Conservation (phyloP, 2,113 vertebrate species). For the Narcine bancroftii region DNA sequence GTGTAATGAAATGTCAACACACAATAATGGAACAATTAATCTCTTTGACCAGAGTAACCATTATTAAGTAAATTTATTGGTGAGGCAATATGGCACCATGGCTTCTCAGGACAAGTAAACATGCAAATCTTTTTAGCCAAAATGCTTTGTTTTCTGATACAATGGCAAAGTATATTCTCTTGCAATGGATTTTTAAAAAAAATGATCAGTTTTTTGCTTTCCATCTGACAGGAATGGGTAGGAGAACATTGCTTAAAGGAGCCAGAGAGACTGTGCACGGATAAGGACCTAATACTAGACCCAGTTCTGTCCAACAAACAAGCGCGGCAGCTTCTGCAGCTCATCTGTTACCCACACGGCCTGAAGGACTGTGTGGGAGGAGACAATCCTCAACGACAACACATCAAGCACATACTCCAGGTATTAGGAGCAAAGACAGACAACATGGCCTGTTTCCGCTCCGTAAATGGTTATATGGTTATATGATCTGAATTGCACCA, state of each 20-base stretch:
- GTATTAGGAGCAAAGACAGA: conserved; percentile 40
- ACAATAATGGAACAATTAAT: neutral
- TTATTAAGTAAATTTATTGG: neutral
- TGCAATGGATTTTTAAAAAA: neutral
- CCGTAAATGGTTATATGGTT: too few species aligned
- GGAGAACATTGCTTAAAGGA: conserved; percentile 66
- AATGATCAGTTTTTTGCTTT: neutral
- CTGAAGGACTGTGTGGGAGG: conserved; percentile 52
- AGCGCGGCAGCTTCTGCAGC: conserved; percentile 60
- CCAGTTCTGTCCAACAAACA: conserved; percentile 64
- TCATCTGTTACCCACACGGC: conserved; percentile 64
- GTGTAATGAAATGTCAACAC: neutral
- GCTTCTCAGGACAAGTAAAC: neutral
- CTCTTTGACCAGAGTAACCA: neutral
- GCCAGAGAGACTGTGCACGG: conserved; percentile 61
- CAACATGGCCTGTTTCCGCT: too few species aligned
- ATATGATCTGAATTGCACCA: neutral
- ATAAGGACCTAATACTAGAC: conserved; percentile 64
- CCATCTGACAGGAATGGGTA: conserved; percentile 57
- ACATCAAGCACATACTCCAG: conserved; percentile 62
- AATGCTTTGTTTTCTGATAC: neutral
- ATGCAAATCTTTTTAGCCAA: neutral
- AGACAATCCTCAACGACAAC: conserved; percentile 58
- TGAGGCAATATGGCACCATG: neutral
- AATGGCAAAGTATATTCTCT: neutral